Percentiles rank a stretch among this genome's conserved stretches.
Evolutionary conservation across 2,113 vertebrate genomes (phyloP).

Genomic region (Cochlearius cochlearius): DNA sequence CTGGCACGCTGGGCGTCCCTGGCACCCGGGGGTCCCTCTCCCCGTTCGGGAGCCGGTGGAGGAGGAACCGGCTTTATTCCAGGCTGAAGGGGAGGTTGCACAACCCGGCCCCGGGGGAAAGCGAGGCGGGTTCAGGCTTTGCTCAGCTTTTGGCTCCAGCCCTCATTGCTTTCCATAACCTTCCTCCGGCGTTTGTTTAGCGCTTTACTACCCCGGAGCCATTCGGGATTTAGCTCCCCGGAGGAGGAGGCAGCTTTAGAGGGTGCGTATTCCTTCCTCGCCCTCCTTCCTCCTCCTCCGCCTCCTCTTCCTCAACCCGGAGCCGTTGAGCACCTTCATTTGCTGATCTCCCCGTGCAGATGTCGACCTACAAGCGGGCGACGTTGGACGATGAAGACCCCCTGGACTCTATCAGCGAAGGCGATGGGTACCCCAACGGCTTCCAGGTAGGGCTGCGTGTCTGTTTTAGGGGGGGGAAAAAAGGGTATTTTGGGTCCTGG

Average conservation of each 20-base stretch:
- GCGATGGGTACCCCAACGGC: constrained; percentile 82
- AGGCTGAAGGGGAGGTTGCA: constrained; percentile 47
- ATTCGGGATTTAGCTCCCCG: not conserved
- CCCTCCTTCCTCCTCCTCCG: not conserved
- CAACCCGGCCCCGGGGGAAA: constrained; percentile 19
- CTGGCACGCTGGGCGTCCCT: not conserved
- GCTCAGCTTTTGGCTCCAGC: constrained; percentile 31
- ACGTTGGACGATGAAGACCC: constrained; percentile 93
- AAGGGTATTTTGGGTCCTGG: not conserved
- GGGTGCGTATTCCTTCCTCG: not conserved
- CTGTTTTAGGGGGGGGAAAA: accelerated
- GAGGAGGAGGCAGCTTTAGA: not conserved
- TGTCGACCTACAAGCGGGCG: constrained; percentile 92
- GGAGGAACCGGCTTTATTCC: constrained; percentile 11
- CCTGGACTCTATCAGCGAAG: constrained; percentile 82
- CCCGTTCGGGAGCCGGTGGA: accelerated
- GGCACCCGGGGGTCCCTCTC: not conserved
- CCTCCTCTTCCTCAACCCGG: constrained; percentile 15
- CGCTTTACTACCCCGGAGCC: not conserved
- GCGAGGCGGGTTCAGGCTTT: constrained; percentile 28
- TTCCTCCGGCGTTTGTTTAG: not conserved
- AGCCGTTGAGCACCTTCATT: constrained; percentile 79
- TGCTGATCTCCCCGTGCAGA: constrained; percentile 84
- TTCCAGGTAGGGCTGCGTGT: constrained; percentile 76
- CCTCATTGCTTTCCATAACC: not conserved